phyloP scores from a whole-genome alignment of 2,888 invertebrate genomes.

The Sarcophaga rosellei region DNA sequence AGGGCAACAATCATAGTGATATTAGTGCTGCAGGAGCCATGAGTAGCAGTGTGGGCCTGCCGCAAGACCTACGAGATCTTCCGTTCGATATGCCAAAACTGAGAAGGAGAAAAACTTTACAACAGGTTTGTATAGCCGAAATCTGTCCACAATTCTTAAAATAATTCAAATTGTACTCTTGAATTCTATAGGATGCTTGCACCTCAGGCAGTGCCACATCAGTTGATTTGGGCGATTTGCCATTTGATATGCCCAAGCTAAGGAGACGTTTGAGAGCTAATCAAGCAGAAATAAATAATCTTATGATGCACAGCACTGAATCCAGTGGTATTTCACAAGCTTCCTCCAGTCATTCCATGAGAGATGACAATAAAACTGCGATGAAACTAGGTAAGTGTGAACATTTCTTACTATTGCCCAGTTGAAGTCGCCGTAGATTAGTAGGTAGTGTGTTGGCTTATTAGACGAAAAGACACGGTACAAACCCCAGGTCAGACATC shows the following conservation, averaged over 20 bases:
- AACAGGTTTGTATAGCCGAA: slow-evolving; percentile 81
- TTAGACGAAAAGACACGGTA: too few species aligned
- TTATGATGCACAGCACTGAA: slow-evolving; percentile 84
- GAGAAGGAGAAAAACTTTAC: slow-evolving; percentile 86
- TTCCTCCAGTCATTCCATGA: slow-evolving; percentile 91
- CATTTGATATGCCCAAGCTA: slow-evolving; percentile 96
- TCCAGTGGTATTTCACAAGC: slow-evolving; percentile 89
- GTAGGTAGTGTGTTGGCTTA: too few species aligned
- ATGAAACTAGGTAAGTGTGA: slow-evolving; percentile 82
- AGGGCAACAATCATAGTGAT: slow-evolving; percentile 74
- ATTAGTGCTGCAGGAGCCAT: slow-evolving; percentile 72
- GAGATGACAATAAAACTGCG: slow-evolving; percentile 85
- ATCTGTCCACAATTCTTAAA: background rate
- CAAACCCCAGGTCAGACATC: too few species aligned
- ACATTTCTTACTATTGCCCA: background rate
- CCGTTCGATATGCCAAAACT: slow-evolving; percentile 96
- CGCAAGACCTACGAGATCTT: slow-evolving; percentile 88
- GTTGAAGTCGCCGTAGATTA: too few species aligned
- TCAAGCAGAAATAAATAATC: slow-evolving; percentile 78
- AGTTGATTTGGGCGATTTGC: slow-evolving; percentile 90
- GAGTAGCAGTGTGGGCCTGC: slow-evolving; percentile 81
- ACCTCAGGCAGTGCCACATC: slow-evolving; percentile 88
- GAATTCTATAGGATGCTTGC: slow-evolving; percentile 81
- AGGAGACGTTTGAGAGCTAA: slow-evolving; percentile 87
- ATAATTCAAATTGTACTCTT: background rate